Conservation (phyloP, 2,797 vertebrate species). For the Streptopelia turtur region DNA sequence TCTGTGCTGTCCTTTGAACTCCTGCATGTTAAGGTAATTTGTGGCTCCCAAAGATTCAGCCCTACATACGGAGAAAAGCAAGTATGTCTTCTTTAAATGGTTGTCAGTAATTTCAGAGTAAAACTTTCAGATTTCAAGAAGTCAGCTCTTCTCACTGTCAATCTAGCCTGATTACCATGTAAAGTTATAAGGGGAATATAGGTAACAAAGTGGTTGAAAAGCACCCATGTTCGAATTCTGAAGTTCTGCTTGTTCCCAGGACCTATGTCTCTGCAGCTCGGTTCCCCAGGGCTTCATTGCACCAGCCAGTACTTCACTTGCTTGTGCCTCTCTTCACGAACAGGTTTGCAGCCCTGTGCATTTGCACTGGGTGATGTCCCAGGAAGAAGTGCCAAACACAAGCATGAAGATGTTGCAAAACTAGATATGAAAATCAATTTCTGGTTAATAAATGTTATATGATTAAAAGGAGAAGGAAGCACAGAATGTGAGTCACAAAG, state of each 20-base stretch:
- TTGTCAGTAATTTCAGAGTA: background rate
- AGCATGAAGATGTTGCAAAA: background rate
- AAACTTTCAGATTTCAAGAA: background rate
- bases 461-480: background rate
- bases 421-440: background rate
- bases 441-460: background rate
- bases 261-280: background rate
- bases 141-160: fast-evolving
- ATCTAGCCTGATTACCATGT: background rate
- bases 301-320: background rate
- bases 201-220: background rate
- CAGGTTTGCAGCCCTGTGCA: background rate
- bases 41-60: background rate
- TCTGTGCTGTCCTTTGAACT: background rate
- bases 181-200: background rate
- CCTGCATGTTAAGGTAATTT: fast-evolving
- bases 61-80: background rate
- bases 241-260: background rate
- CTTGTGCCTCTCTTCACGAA: background rate
- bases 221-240: background rate
- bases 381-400: background rate
- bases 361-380: background rate
- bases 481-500: background rate
- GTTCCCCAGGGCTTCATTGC: background rate
- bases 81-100: fast-evolving